Percentiles rank a stretch among this genome's conserved stretches.
Evolutionary conservation across 2,113 vertebrate species (phyloP).

Genomic region (Falco punctatus): DNA sequence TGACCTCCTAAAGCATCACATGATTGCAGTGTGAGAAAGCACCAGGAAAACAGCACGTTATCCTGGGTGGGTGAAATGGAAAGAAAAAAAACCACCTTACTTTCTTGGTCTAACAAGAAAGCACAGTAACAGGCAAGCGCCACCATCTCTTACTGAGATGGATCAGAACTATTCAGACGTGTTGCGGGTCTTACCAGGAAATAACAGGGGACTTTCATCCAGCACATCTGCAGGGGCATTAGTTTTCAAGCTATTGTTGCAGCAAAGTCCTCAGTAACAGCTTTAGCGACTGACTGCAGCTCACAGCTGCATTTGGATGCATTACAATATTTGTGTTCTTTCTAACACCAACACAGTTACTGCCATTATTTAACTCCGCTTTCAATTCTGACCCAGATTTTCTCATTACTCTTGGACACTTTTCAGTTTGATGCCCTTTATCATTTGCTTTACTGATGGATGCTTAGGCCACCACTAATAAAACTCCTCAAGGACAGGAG

Average conservation of each 20-base stretch:
- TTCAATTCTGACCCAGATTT: background rate
- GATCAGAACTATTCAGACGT: background rate
- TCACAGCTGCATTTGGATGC: background rate
- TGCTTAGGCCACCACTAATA: background rate
- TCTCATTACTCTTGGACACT: background rate
- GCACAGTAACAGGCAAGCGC: background rate
- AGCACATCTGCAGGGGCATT: background rate
- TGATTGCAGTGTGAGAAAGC: background rate
- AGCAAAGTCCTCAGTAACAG: background rate
- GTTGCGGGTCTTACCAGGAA: background rate
- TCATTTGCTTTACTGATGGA: background rate
- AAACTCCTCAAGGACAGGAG: conserved; percentile 39
- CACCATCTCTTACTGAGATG: background rate
- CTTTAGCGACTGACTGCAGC: background rate
- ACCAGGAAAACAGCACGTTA: background rate
- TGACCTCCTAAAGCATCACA: background rate
- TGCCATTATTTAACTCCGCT: background rate
- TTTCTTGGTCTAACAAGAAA: background rate
- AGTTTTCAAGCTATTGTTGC: background rate
- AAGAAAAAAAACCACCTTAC: background rate
- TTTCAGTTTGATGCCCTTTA: conserved; percentile 19
- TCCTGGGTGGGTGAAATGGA: rapidly evolving
- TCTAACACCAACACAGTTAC: background rate
- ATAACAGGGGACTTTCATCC: background rate
- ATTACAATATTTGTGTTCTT: background rate